Conservation (phyloP, 2,888 invertebrate species). For the Hyposoter dolosus region DNA sequence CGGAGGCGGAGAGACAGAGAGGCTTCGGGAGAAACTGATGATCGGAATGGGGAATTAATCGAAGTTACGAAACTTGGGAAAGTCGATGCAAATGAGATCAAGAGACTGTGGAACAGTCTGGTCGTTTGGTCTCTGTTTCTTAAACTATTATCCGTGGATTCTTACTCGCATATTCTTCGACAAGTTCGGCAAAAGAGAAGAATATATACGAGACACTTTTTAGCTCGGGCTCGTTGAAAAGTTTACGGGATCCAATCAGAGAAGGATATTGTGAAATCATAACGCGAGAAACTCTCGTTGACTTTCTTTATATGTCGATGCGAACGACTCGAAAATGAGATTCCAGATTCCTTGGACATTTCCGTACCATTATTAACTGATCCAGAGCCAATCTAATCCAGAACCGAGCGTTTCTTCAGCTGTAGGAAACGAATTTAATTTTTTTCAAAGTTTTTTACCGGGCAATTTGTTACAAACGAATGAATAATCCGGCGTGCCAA, state of each 20-base stretch:
- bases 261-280: slow-evolving; percentile 80
- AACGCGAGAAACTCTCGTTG: slow-evolving; percentile 65
- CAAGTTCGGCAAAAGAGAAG: neutral
- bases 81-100: slow-evolving; percentile 25
- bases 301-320: slow-evolving; percentile 30
- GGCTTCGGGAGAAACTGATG: neutral
- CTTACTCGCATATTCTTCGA: neutral
- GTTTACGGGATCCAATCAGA: slow-evolving; percentile 79
- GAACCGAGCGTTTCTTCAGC: neutral
- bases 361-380: neutral
- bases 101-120: neutral
- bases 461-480: neutral
- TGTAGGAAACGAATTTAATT: neutral
- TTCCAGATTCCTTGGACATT: neutral
- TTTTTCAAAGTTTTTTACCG: neutral
- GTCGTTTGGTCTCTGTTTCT: slow-evolving; percentile 5
- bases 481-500: neutral
- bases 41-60: slow-evolving; percentile 41
- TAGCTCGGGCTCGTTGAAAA: slow-evolving; percentile 65
- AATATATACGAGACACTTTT: slow-evolving; percentile 8
- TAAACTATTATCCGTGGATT: slow-evolving; percentile 1
- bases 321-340: slow-evolving; percentile 12
- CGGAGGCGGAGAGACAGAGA: neutral
- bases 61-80: slow-evolving; percentile 31
- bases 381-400: neutral